Evolutionary conservation across 2,113 vertebrate genomes (phyloP), one percentile per base, ranked within the genome.

Genomic region (Neopipo cinnamomea): DNA sequence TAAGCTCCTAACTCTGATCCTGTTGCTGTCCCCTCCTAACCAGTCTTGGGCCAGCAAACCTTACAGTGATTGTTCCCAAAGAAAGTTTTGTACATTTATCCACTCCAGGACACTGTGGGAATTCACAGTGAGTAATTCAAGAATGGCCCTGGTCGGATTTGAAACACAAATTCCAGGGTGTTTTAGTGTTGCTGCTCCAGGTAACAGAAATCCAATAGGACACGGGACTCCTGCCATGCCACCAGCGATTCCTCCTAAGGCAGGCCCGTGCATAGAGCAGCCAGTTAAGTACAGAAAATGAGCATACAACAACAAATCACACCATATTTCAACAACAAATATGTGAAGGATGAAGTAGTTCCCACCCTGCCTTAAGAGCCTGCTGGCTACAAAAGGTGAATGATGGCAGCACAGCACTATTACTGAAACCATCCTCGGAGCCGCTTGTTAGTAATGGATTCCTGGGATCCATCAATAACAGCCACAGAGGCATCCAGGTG

Each of bases 361-460:
- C 72, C 66, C 90, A 67, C 78, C 82, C 88, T 65, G 90, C 72
- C 85, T 85, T 35, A 74, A 88, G 92, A 1, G 37, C 84, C 95
- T 92, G 88, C 85, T 83, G 77, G 89, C 90, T 88, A 77, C 37
- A 86, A 70, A 77, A 91, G 27, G 88, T 88, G 95, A 95, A 30
- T 88, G 93, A 95, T 93, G 93, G 93, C 90, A 91, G 88, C 78
- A 35, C 6, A 77, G 58, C 33, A 11, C 78, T 30, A 76, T 52
- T 80, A 62, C 67, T 88, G 59, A 91, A 86, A 50, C 52, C 93
- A 94, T 91, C 85, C 93, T 95, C 8, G 1, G 93, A 95, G 90
- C 88, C 59, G 63, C 62, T 41, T 46, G 74, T n/a, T 95, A 65
- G 53, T 70, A n/a, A 82, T 41, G 62, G 84, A 61, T 65, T 79